Base-by-base conservation (phyloP, 2,888 invertebrate genomes). In the Caenorhabditis sinica region DNA sequence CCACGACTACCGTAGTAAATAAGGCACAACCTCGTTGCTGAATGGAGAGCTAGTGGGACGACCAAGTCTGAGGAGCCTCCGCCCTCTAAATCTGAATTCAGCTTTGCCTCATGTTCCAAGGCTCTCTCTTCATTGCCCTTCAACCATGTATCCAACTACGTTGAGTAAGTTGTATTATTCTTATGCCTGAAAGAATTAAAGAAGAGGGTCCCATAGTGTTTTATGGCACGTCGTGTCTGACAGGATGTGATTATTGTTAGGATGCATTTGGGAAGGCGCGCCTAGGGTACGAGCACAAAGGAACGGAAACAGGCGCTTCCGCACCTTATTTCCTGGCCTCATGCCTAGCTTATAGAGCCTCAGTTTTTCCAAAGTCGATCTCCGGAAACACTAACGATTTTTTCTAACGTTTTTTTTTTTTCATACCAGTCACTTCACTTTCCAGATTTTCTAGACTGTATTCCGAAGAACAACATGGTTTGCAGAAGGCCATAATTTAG, bases 271-370 rank as follows among this genome's bases (percentile, higher is more conserved):
- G 36, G 28, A 36, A 74, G 75, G 58, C 43, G 43, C 45, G 45
- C 36, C 72, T 68, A 20, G 61, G 60, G 45, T 56, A 81, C 36
- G 71, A 69, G 60, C 77, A 79, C 77, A 85, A 85, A 82, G 85
- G 86, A 84, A 84, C 87, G 87, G 87, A 87, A 87, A 85, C 87
- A 82, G 77, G 83, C 79, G 87, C 86, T 87, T 86, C 87, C 87
- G 87, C 87, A 87, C 83, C 83, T 84, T 87, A 87, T 87, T 87
- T 87, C 87, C 87, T 87, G 86, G 80, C 81, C 71, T 71, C 81
- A 68, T 81, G 68, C 72, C 66, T 56, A 56, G 72, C 72, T 72
- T 80, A 80, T 80, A 66, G 72, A 80, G 77, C 69, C 74, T 74
- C 86, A 83, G 73, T 76, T 77, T 72, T 53, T 86, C 58, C 77